Evolutionary conservation across 2,888 invertebrate species (phyloP).

Genomic region (Dasysyrphus albostriatus): DNA sequence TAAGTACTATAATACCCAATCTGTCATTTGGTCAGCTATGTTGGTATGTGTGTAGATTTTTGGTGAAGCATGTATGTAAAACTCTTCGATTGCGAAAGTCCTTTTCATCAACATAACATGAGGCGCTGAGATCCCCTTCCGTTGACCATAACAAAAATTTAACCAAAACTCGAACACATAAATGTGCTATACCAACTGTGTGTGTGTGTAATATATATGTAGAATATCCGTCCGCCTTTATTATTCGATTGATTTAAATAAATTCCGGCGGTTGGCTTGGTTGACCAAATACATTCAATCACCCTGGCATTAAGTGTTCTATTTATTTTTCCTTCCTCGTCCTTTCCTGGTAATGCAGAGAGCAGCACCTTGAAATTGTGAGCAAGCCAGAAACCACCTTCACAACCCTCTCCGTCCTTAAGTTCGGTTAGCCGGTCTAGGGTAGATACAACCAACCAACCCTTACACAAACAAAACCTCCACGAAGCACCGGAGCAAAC

Average conservation of each 20-base stretch:
- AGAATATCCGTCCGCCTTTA: constrained; percentile 43
- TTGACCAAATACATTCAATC: constrained; percentile 70
- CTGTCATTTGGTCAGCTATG: neutral
- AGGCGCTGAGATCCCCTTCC: too few relatives aligned
- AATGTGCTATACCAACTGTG: neutral
- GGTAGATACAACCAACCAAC: neutral
- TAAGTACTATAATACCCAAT: constrained; percentile 17
- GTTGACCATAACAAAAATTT: neutral
- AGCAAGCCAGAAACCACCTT: neutral
- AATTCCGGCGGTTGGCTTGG: constrained; percentile 66
- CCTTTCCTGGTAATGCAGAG: neutral
- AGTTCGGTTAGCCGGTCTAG: neutral
- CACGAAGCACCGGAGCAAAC: constrained; percentile 15
- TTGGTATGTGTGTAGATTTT: neutral
- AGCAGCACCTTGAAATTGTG: constrained; percentile 36
- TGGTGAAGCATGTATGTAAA: too few relatives aligned
- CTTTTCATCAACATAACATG: too few relatives aligned
- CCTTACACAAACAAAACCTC: neutral
- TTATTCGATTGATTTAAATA: constrained; percentile 76
- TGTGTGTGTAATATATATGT: neutral
- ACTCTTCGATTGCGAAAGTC: too few relatives aligned
- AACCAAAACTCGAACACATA: constrained; percentile 17
- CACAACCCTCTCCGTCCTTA: neutral
- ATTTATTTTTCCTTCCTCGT: constrained; percentile 59
- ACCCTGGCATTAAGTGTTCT: constrained; percentile 72